These are phyloP conservation scores for Phaedon cochleariae DNA, from an alignment of 2,888 invertebrate genomes.

Conservation along the genomic window DNA sequence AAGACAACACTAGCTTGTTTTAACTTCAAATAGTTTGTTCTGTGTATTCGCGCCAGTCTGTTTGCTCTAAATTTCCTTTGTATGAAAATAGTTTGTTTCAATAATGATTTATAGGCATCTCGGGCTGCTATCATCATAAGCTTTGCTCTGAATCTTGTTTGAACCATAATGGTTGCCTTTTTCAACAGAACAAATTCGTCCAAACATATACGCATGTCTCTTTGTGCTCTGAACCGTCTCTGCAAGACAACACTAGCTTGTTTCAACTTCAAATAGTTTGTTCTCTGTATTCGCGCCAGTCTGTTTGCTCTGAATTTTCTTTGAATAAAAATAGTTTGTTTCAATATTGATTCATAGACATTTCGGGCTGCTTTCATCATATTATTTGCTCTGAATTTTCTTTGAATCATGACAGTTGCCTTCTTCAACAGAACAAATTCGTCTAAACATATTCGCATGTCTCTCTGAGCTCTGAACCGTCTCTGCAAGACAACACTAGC, in stretches of 20 bases:
- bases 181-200: conserved; percentile 45
- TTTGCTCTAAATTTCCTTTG: conserved; percentile 61
- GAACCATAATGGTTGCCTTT: conserved; percentile 46
- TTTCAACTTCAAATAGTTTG: conserved; percentile 30
- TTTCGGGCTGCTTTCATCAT: conserved; percentile 38
- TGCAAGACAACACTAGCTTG: conserved; percentile 59
- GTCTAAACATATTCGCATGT: conserved; percentile 47
- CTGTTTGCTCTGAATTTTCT: conserved; percentile 61
- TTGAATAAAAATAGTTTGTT: conserved; percentile 33
- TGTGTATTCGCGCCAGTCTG: conserved; percentile 54
- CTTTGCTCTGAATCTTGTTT: conserved; percentile 47
- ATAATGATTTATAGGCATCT: conserved; percentile 26
- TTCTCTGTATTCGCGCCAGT: conserved; percentile 52
- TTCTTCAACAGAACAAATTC: conserved; percentile 48
- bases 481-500: conserved; percentile 61
- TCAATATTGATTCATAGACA: conserved; percentile 25
- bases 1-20: conserved; percentile 54
- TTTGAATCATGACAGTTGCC: conserved; percentile 44
- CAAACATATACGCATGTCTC: conserved; percentile 46
- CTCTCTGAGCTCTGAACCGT: conserved; percentile 59
- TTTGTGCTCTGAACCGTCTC: conserved; percentile 61
- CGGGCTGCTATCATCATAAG: conserved; percentile 38
- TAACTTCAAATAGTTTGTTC: conserved; percentile 29
- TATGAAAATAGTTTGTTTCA: conserved; percentile 23
- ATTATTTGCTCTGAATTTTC: conserved; percentile 46